Evolutionary conservation across 2,113 vertebrate genomes (phyloP), one percentile per base, ranked within the genome.

Genomic region (Eleginops maclovinus): DNA sequence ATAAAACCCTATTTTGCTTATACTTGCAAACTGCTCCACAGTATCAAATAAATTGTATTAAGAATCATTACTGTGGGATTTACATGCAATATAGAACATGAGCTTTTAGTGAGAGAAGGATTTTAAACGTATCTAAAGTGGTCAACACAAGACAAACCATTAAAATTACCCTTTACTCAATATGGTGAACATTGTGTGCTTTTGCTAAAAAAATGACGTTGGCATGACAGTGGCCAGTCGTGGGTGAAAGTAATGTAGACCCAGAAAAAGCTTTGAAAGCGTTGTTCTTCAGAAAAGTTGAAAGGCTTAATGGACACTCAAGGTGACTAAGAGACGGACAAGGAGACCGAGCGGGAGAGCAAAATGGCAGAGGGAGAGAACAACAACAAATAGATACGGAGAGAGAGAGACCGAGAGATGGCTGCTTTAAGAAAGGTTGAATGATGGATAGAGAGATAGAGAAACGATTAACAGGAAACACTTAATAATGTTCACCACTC

Each of bases 281-380:
- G 43, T 11, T 26, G 56, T 6, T 60, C 80, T 69, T 84, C 28
- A 49, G 59, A 75, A 77, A 84, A 75, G 72, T 73, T 85, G 73
- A 91, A 88, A 91, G 88, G 83, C 77, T 85, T 90, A 89, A 91
- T 90, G 89, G 87, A 89, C 79, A 81, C 86, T 87, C 85, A 87
- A 91, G 91, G 83, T 85, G 87, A 92, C 63, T 55, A 76, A 79
- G 78, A 88, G 77, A 82, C 68, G 65, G 76, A 83, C 63, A 71
- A 79, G 83, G 81, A 89, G 84, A 84, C 49, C 2, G 79, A 72
- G 68, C 61, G 46, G 66, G 65, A 61, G 50, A 84, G 82, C 12
- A 1, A 72, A 62, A 82, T 9, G 51, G 74, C 56, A 75, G 72
- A 60, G 12, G 41, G 26, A 66, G 0, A 49, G 36, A 67, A 81